Conservation (phyloP, 2,113 vertebrate genomes). For the Gopherus flavomarginatus region DNA sequence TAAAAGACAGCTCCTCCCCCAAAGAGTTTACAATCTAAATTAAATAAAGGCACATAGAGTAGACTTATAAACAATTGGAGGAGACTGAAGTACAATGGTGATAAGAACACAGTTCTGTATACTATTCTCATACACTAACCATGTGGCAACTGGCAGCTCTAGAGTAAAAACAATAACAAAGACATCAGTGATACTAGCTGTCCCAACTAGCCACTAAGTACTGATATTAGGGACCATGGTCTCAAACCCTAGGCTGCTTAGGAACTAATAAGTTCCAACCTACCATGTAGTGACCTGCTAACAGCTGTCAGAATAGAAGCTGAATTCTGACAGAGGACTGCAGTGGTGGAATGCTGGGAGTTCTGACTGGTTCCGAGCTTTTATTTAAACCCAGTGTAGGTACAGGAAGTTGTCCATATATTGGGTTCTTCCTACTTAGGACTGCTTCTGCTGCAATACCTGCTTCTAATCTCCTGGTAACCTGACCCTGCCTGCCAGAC, state of each 20-base stretch:
- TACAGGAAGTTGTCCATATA: not conserved
- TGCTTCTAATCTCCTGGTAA: not conserved
- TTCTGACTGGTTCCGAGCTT: not conserved
- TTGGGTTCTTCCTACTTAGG: not conserved
- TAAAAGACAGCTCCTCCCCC: not conserved
- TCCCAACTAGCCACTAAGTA: not conserved
- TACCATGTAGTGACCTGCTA: not conserved
- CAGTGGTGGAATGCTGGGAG: not conserved
- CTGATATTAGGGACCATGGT: not conserved
- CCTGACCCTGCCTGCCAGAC: not conserved
- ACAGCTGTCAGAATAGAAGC: not conserved
- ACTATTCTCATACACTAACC: not conserved
- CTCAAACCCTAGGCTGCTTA: not conserved
- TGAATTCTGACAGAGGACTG: not conserved
- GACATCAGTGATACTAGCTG: not conserved
- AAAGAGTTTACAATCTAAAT: not conserved
- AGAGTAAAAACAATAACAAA: not conserved
- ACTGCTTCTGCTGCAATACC: not conserved
- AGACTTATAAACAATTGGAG: not conserved
- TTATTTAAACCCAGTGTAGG: not conserved
- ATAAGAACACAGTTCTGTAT: not conserved
- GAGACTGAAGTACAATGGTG: not conserved
- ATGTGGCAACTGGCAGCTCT: not conserved
- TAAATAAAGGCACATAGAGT: not conserved
- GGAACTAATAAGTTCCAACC: not conserved